Base-by-base conservation (phyloP, 1,140 invertebrate species). In the Spodoptera frugiperda region DNA sequence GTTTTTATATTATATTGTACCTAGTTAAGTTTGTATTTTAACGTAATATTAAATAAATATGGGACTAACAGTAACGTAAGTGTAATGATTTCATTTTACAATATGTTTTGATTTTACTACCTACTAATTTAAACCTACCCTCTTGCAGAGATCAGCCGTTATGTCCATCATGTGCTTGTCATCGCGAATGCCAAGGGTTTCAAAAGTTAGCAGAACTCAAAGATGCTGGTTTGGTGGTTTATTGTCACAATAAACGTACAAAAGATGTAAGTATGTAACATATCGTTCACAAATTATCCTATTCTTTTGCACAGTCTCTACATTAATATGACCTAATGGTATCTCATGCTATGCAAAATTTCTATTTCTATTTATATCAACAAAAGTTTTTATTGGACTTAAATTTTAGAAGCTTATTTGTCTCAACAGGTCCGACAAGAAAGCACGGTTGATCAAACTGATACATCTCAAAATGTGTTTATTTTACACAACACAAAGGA, bases 401-500 rank as follows among this genome's bases (percentile, higher is more conserved):
- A n/a, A n/a, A n/a, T n/a, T n/a, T n/a, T n/a, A n/a, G n/a, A n/a
- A n/a, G n/a, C 1, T 25, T 25, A 25, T 39, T 8, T 39, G 5
- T n/a, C 1, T 12, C 49, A 30, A 55, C 59, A 78, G 74, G 9
- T 44, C 3, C 68, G 51, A 6, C 54, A 55, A 79, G 51, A 15
- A 17, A 12, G 6, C 11, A 19, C 12, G 0, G n/a, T 68, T 15
- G 25, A 77, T 53, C 48, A 15, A 49, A 53, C 11, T 44, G 48
- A 44, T n/a, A 46, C 46, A 14, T n/a, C 15, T 12, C 44, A 70
- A 55, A 72, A 81, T 65, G 49, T 83, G 11, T 81, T 82, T 79
- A 86, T 88, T 71, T 21, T 87, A 75, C 79, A 87, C 30, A 87
- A 87, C 61, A 84, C 73, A 15, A 79, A 79, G 57, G 74, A 82